Base-by-base conservation (phyloP, 2,113 vertebrate species). In the Dascyllus trimaculatus region DNA sequence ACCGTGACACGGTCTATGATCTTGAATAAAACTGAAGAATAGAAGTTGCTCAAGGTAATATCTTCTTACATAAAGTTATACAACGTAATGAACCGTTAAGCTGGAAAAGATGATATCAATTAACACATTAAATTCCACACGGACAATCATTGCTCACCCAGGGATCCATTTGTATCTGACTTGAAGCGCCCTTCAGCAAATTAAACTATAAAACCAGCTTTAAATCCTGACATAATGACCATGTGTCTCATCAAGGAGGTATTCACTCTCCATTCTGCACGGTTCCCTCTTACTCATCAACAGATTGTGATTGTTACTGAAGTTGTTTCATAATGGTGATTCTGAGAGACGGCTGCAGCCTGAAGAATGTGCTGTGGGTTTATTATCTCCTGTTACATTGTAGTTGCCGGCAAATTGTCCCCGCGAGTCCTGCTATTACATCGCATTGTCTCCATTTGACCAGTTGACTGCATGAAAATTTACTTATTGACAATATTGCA, bases 201-300 rank as follows among this genome's bases (percentile, higher is more conserved):
- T 71, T 10, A 62, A 24, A n/a, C 45, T 2, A n/a, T 40, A 48
- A 56, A 51, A 19, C 22, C 0, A 0, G 54, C 49, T 62, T 29
- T 73, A 68, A 72, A 62, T 56, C 71, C 52, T 15, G 38, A 58
- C 49, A 51, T 61, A 75, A 71, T 35, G 21, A 60, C 38, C n/a
- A 11, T 19, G 5, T 22, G 29, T 53, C 54, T 45, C 24, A 53
- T 63, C 19, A 35, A 58, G 17, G 25, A 25, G 13, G 21, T 46
- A 38, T 21, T 60, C 17, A 10, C 52, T 35, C 48, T 25, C n/a
- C 2, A 0, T 38, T 17, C 4, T 48, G 1, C 6, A 38, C 29
- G 52, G 43, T 60, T 76, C 38, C 35, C 25, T 24, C 58, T 75
- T 18, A 60, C 29, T 60, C 52, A 43, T 24, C 25, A 22, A n/a